Base-by-base conservation (phyloP, 1,140 invertebrate genomes). In the Drosophila sulfurigaster region DNA sequence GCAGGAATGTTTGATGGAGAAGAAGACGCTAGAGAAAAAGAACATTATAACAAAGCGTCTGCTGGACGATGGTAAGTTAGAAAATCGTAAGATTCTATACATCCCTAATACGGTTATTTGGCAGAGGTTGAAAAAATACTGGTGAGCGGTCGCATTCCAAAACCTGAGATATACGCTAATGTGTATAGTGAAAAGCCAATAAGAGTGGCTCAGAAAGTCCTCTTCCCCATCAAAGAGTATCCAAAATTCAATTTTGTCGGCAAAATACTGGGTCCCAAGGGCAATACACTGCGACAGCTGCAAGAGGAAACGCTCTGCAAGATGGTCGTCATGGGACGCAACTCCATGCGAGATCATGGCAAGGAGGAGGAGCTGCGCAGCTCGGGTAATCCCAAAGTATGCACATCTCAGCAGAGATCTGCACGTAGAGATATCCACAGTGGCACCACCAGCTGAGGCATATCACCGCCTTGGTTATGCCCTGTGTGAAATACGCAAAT, bases 221-320 rank as follows among this genome's bases (percentile, higher is more conserved):
- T 97, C 16, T 96, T 98, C 13, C 97, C 97, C 3, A 95, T 97
- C 13, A 96, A 96, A 70, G 97, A 98, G 87, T 96, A 97, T 93
- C 97, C 97, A 15, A 94, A 98, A 96, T 98, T 98, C 92, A 99
- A 99, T 93, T 99, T 99, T 93, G 97, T 99, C 67, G 98, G 98
- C 25, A 98, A 99, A 93, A 94, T 99, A 54, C 93, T 99, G 80
- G 98, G 98, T 45, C 98, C 98, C 30, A 98, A 98, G 93, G 98
- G 98, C 46, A 97, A 97, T 91, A 98, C 98, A 6, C 94, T 99
- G 92, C 98, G 98, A 92, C 94, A 97, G 75, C 93, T 99, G 20
- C 98, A 99, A 93, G 98, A 99, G 91, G 97, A 98, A 88, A 99
- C 98, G 2, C 97, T 98, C 95, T 98, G 97, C 85, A 98, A 98